Conservation (phyloP, 2,888 invertebrate genomes). For the Latheticus oryzae region DNA sequence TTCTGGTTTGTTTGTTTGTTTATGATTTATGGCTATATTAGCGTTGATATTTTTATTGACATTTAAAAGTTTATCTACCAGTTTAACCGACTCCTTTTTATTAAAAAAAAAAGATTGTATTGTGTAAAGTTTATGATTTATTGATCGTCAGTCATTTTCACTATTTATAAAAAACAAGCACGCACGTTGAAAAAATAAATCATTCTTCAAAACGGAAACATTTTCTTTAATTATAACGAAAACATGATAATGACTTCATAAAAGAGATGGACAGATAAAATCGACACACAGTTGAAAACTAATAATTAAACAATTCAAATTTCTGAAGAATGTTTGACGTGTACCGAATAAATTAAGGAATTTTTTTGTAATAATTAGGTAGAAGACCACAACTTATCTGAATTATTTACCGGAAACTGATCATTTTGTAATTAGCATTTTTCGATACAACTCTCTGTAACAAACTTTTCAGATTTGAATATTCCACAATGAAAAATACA, state of each 20-base stretch:
- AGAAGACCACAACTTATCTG: too few species aligned
- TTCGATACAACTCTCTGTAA: conserved; percentile 4
- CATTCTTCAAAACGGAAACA: conserved; percentile 4
- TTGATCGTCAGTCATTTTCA: conserved; percentile 1
- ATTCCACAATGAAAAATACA: conserved; percentile 37
- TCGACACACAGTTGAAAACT: conserved; percentile 8
- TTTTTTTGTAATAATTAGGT: too few species aligned
- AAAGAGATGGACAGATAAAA: conserved; percentile 9
- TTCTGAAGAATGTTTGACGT: neutral
- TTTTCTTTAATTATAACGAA: conserved; percentile 14
- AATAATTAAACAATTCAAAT: conserved; percentile 12
- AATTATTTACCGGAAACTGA: neutral
- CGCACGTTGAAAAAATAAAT: conserved; percentile 8
- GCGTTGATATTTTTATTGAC: conserved; percentile 42
- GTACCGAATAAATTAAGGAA: conserved; percentile 10
- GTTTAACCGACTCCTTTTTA: conserved; percentile 1
- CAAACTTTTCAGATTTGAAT: conserved; percentile 21
- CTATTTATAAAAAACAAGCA: neutral
- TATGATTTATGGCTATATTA: conserved; percentile 50
- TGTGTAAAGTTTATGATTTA: conserved; percentile 9
- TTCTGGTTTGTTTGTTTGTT: conserved; percentile 51
- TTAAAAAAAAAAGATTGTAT: neutral
- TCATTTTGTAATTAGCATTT: conserved; percentile 6
- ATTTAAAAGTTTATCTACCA: conserved; percentile 28
- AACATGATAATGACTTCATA: conserved; percentile 14